Conservation (phyloP, 2,888 invertebrate genomes). For the Amaurobius ferox region DNA sequence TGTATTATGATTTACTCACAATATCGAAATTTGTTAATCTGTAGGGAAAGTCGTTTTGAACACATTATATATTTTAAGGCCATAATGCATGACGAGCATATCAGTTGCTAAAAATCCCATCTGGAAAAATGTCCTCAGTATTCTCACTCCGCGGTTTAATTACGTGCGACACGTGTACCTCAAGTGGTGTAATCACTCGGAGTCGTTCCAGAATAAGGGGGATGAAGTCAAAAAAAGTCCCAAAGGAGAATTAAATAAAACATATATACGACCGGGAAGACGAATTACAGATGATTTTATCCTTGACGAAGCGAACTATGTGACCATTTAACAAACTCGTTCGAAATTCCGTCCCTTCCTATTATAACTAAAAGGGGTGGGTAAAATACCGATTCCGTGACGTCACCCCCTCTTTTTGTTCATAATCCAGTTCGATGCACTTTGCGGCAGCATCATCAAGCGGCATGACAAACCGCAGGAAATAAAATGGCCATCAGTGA, state of each 20-base stretch:
- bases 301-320: background rate
- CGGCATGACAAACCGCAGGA: slow-evolving; percentile 16
- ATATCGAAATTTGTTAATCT: too few species aligned
- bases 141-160: background rate
- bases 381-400: background rate
- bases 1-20: too few species aligned
- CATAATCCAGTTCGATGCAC: slow-evolving; percentile 7
- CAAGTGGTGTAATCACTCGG: slow-evolving; percentile 5
- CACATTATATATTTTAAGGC: too few species aligned
- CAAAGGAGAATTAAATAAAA: background rate
- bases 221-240: background rate
- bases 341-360: background rate
- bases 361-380: slow-evolving; percentile 11
- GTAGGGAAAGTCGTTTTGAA: too few species aligned
- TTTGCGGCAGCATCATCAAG: slow-evolving; percentile 12
- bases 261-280: slow-evolving; percentile 3
- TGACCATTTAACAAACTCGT: slow-evolving; percentile 12
- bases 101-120: background rate
- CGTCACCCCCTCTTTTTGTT: slow-evolving; percentile 13
- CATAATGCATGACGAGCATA: too few species aligned
- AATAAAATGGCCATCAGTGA: slow-evolving; percentile 8
- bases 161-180: slow-evolving; percentile 5
- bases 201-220: background rate
- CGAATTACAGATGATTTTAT: slow-evolving; percentile 1
- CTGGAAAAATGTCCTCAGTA: background rate